phyloP scores from a whole-genome alignment of 2,888 invertebrate species.

The Embidobia sp. region DNA sequence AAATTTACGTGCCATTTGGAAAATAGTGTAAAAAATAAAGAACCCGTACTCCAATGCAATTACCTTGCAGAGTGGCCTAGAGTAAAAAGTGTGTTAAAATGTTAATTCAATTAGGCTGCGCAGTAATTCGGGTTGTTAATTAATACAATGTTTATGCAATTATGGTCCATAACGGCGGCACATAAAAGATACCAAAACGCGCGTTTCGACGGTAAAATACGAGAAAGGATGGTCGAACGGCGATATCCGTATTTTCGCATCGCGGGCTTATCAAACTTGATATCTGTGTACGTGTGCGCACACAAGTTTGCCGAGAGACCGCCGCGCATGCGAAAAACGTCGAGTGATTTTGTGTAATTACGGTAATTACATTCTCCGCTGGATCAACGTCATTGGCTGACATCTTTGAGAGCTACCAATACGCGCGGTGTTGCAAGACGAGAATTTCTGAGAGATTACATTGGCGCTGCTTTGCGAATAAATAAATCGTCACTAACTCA shows the following conservation, averaged over 20 bases:
- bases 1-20: too few species aligned
- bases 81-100: slow-evolving; percentile 57
- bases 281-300: slow-evolving; percentile 12
- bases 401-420: slow-evolving; percentile 57
- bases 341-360: slow-evolving; percentile 56
- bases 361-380: slow-evolving; percentile 51
- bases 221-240: slow-evolving; percentile 13
- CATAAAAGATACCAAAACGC: slow-evolving; percentile 69
- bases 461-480: slow-evolving; percentile 50
- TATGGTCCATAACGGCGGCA: slow-evolving; percentile 76
- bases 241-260: slow-evolving; percentile 30
- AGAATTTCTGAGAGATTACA: slow-evolving; percentile 57
- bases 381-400: slow-evolving; percentile 63
- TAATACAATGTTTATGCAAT: slow-evolving; percentile 80
- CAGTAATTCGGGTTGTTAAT: slow-evolving; percentile 79
- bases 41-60: too few species aligned
- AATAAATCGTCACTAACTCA: slow-evolving; percentile 55
- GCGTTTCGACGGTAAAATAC: slow-evolving; percentile 12
- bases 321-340: slow-evolving; percentile 10
- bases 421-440: slow-evolving; percentile 57
- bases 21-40: too few species aligned
- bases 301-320: background rate
- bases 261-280: slow-evolving; percentile 15
- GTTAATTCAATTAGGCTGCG: slow-evolving; percentile 78
- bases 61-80: too few species aligned